Evolutionary conservation across 2,113 vertebrate species (phyloP).

Genomic region (Shinisaurus crocodilurus): DNA sequence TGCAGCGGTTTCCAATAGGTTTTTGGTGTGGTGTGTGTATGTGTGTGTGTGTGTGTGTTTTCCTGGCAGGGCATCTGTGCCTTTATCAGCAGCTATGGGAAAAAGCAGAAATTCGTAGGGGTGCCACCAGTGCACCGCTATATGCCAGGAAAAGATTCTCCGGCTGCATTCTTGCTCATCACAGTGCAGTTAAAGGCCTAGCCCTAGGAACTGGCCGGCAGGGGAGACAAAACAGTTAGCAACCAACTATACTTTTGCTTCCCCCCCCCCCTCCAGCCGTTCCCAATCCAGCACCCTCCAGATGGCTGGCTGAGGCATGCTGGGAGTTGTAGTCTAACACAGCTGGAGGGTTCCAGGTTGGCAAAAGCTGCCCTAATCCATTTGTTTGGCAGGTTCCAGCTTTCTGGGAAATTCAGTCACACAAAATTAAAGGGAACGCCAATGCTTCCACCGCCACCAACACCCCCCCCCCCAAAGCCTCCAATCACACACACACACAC

Average conservation of each 20-base stretch:
- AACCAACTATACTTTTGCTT: not conserved
- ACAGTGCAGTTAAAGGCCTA: not conserved
- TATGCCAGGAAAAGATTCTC: not conserved
- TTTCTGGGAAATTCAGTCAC: not conserved
- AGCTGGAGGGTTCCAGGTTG: too few relatives aligned
- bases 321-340: too few relatives aligned
- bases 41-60: not conserved
- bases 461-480: not conserved
- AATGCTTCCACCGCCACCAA: too few relatives aligned
- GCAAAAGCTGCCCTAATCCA: not conserved
- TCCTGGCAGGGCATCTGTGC: not conserved
- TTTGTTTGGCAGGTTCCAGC: not conserved
- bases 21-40: not conserved
- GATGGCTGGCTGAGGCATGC: too few relatives aligned
- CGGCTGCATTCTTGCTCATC: not conserved
- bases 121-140: not conserved
- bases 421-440: not conserved
- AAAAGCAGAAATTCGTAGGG: not conserved
- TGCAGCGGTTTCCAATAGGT: not conserved
- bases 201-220: not conserved
- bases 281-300: too few relatives aligned
- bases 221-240: not conserved
- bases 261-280: not conserved
- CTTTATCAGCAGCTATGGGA: not conserved
- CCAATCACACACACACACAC: not conserved